These are phyloP conservation scores for Drosophila emarginata DNA, from an alignment of 2,888 invertebrate species.

Conservation along the genomic window DNA sequence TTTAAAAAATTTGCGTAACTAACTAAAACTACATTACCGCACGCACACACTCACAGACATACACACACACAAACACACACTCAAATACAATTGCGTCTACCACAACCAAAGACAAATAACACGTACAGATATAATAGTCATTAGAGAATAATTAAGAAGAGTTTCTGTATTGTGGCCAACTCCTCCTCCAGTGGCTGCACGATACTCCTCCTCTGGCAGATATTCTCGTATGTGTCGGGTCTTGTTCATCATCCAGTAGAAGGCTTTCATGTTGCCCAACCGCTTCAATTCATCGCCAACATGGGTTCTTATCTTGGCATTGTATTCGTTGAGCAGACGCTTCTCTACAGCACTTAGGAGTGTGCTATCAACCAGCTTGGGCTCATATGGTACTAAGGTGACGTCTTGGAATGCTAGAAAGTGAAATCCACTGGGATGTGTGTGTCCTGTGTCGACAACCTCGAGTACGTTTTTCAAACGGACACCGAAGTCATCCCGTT, in stretches of 20 bases:
- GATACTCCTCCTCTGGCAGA: slow-evolving; percentile 81
- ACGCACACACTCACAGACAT: slow-evolving; percentile 44
- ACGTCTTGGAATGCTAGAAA: slow-evolving; percentile 90
- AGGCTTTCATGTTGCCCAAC: slow-evolving; percentile 87
- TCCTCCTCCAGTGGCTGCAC: slow-evolving; percentile 66
- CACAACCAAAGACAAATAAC: background rate
- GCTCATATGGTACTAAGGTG: slow-evolving; percentile 94
- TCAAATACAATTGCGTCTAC: slow-evolving; percentile 13
- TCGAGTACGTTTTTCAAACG: slow-evolving; percentile 93
- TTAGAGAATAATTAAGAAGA: slow-evolving; percentile 33
- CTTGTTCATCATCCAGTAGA: slow-evolving; percentile 93
- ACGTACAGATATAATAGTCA: slow-evolving; percentile 31
- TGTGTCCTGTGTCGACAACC: slow-evolving; percentile 84
- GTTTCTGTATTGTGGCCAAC: slow-evolving; percentile 18
- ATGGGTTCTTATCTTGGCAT: slow-evolving; percentile 87
- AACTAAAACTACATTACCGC: slow-evolving; percentile 64
- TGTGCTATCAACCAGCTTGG: slow-evolving; percentile 90
- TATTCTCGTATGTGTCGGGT: slow-evolving; percentile 87
- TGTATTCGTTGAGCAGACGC: slow-evolving; percentile 91
- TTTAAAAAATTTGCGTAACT: slow-evolving; percentile 54
- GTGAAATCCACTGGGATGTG: slow-evolving; percentile 83
- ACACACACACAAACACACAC: slow-evolving; percentile 20
- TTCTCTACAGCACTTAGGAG: slow-evolving; percentile 91
- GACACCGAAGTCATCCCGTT: slow-evolving; percentile 92
- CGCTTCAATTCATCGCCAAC: slow-evolving; percentile 90